Base-by-base conservation (phyloP, 2,113 vertebrate species). In the Potamarius usumacintae region DNA sequence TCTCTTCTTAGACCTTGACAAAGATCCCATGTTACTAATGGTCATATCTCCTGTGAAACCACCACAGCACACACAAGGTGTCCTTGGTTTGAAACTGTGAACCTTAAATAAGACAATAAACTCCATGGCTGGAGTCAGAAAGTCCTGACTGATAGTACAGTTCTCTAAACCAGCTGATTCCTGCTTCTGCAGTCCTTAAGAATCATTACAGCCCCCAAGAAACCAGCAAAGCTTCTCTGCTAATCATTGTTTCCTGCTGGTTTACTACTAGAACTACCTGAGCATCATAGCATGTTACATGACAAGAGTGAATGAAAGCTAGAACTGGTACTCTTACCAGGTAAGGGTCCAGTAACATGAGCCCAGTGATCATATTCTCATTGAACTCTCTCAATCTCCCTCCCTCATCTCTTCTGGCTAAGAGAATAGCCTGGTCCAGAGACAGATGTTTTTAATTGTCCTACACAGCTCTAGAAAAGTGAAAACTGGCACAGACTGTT, bases 381-480 rank as follows among this genome's bases (percentile, higher is more conserved):
- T 48, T 52, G 71, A 48, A 62, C 63, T 71, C 53, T 87, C 48
- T 53, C 18, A 57, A 25, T 67, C 55, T 57, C 72, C 7, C 30
- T 27, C 20, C 27, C 20, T 53, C 25, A 60, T 65, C 58, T 84
- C 58, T 77, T 63, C 48, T 55, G 17, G 72, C 60, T 27, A 71
- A 67, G 62, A 69, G 50, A 67, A 4, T 14, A 20, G 48, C 42
- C 42, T 65, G 30, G 69, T 52, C 65, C 80, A 76, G 57, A 79
- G 57, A 65, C 86, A 91, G 72, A 86, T 89, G 88, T 79, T 90
- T 89, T 55, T 79, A 74, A 86, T 90, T 81, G 50, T 55, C 42
- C n/a, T 58, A 50, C 5, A 50, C 15, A 1, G 65, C 58, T 78
- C 65, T 80, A 72, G 52, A 65, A 71, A 82, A 77, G 34, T 77